Base-by-base conservation (phyloP, 2,888 invertebrate species). In the Petrolisthes manimaculis region DNA sequence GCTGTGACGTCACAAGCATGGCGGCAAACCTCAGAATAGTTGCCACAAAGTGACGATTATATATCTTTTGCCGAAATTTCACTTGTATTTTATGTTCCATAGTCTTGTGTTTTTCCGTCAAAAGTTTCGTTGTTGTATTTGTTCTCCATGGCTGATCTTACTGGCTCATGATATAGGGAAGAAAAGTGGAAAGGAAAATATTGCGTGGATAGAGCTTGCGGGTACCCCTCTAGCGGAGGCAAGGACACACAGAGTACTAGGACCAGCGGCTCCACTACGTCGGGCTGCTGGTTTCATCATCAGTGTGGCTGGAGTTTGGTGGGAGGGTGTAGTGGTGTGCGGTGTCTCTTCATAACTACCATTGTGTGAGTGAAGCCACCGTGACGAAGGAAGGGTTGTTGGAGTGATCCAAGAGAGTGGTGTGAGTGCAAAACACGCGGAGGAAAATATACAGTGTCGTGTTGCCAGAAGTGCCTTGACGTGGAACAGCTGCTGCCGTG, bases 1-100 rank as follows among this genome's bases (percentile, higher is more conserved):
- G 84, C 14, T 21, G 67, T 84, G 78, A 84, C 78, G 84, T 84
- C 83, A 84, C 53, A 55, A n/a, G 21, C 12, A 53, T 51, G 71
- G 69, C 51, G 12, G 69, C 78, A 5, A 5, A 4, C 69, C 71
- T 24, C 61, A 6, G 24, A 5, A 14, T 4, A 12, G 53, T 77
- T 8, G 21, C 21, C 79, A 51, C 8, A 18, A 9, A 24, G 8
- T 74, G 74, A 9, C 9, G 67, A 67, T 37, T 37, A 37, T 37
- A 37, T 37, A 37, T 37, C 37, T 37, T 37, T 37, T 37, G 37
- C 37, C 37, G 37, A 37, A 37, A 37, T 37, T 37, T 37, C 37
- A 37, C 37, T 37, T 37, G 37, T 37, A 37, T 37, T 37, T 0
- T 37, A 1, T 37, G 37, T 37, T 37, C 1, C 37, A 37, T 37